Evolutionary conservation across 2,797 vertebrate genomes (phyloP).

Genomic region (Poeciliopsis infans): DNA sequence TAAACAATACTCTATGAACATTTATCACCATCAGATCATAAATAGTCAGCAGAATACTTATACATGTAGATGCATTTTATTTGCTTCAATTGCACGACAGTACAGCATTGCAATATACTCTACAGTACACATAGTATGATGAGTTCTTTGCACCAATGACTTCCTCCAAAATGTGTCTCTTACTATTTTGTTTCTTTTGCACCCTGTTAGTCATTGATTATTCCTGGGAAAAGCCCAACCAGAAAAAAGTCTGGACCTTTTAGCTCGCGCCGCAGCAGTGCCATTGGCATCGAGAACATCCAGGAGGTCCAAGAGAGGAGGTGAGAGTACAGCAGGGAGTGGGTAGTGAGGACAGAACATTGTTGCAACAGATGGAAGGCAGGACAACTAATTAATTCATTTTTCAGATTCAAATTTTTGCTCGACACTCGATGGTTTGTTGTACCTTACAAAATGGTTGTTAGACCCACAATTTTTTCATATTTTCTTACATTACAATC

Average conservation of each 20-base stretch:
- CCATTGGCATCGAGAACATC: slow-evolving; percentile 98
- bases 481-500: neutral
- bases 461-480: neutral
- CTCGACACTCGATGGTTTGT: neutral
- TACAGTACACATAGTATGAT: neutral
- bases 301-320: slow-evolving; percentile 95
- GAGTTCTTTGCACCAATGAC: slow-evolving; percentile 18
- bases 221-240: slow-evolving; percentile 96
- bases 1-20: neutral
- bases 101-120: neutral
- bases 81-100: neutral
- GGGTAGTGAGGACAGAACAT: slow-evolving; percentile 44
- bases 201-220: slow-evolving; percentile 87
- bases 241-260: slow-evolving; percentile 96
- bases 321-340: slow-evolving; percentile 78
- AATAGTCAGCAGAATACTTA: slow-evolving; percentile 19
- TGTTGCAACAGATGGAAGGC: slow-evolving; percentile 60
- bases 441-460: neutral
- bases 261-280: slow-evolving; percentile 93
- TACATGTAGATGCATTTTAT: slow-evolving; percentile 16
- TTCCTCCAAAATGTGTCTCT: slow-evolving; percentile 34
- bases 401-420: slow-evolving; percentile 13
- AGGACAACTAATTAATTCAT: slow-evolving; percentile 27
- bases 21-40: slow-evolving; percentile 22
- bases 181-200: slow-evolving; percentile 54